Evolutionary conservation across 2,113 vertebrate species (phyloP).

Genomic region (Forbesichthys agassizii): DNA sequence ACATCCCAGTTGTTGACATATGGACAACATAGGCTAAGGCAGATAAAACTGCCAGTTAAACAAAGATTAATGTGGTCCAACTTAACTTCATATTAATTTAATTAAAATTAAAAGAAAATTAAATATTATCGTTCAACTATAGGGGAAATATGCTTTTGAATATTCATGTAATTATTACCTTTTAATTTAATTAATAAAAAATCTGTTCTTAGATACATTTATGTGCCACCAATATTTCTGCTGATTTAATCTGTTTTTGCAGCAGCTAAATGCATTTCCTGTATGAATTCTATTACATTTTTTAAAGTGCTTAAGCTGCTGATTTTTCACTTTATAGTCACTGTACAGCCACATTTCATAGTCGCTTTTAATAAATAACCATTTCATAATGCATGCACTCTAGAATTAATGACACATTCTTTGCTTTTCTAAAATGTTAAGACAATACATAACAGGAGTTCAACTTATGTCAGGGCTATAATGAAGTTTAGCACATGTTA

Average conservation of each 20-base stretch:
- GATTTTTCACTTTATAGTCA: no score
- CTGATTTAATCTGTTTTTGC: no score
- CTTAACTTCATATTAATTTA: constrained; percentile 16
- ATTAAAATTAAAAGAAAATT: constrained; percentile 27
- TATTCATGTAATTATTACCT: neutral
- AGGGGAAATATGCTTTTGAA: no score
- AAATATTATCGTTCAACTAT: neutral
- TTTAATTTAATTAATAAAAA: neutral
- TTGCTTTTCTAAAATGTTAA: constrained; percentile 27
- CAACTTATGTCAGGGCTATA: neutral
- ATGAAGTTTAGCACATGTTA: constrained; percentile 29
- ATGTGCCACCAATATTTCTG: no score
- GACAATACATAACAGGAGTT: constrained; percentile 21
- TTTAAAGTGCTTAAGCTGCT: no score
- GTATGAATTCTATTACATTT: no score
- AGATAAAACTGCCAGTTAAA: constrained; percentile 38
- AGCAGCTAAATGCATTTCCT: no score
- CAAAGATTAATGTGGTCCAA: constrained; percentile 51
- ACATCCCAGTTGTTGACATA: constrained; percentile 41
- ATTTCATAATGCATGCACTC: constrained; percentile 58
- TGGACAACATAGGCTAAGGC: constrained; percentile 37
- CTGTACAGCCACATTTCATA: constrained; percentile 40
- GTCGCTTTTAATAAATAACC: constrained; percentile 67
- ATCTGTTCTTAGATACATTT: no score
- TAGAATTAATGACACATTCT: constrained; percentile 50